Evolutionary conservation across 37 sponge, comb jelly and placozoan species (phyloP).

Genomic region (Chondrosia reniformis): DNA sequence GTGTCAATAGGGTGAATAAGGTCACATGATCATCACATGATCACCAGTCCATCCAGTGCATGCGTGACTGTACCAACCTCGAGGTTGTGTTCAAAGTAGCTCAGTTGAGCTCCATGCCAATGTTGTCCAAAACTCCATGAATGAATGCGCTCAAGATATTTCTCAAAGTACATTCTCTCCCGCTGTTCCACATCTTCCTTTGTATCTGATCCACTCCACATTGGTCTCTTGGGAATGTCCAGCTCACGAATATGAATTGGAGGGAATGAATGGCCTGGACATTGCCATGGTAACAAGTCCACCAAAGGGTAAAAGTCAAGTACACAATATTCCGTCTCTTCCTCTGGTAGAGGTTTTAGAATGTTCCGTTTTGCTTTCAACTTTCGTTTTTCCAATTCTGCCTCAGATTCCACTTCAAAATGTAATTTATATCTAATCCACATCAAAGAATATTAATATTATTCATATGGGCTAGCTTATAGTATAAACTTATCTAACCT

Average conservation of each 20-base stretch:
- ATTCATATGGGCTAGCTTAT: too few species aligned
- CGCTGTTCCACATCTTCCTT: slow-evolving; percentile 56
- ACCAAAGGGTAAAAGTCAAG: not conserved
- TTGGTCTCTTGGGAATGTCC: slow-evolving; percentile 82
- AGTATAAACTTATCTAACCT: slow-evolving; percentile 19
- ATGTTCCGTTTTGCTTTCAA: slow-evolving; percentile 31
- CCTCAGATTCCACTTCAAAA: slow-evolving; percentile 58
- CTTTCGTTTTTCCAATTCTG: slow-evolving; percentile 69
- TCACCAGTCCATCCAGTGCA: not conserved
- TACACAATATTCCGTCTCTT: slow-evolving; percentile 9
- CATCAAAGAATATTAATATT: not conserved
- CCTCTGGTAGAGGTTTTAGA: slow-evolving; percentile 49
- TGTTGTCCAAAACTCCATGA: slow-evolving; percentile 22
- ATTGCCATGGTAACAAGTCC: too few species aligned
- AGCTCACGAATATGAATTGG: slow-evolving; percentile 40
- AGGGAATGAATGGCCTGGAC: too few species aligned
- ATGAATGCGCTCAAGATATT: slow-evolving; percentile 63
- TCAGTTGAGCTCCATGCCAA: slow-evolving; percentile 54
- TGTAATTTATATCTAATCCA: slow-evolving; percentile 63
- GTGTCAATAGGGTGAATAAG: not conserved
- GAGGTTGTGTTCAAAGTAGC: slow-evolving; percentile 94
- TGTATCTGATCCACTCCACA: slow-evolving; percentile 63
- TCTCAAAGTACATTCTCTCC: slow-evolving; percentile 59
- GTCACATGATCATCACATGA: not conserved
- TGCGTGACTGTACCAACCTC: slow-evolving; percentile 51